A percentile compares a stretch with the other conserved stretches of the same genome.
Evolutionary conservation across 1,140 invertebrate genomes (phyloP).

Genomic region (Arctopsyche grandis): DNA sequence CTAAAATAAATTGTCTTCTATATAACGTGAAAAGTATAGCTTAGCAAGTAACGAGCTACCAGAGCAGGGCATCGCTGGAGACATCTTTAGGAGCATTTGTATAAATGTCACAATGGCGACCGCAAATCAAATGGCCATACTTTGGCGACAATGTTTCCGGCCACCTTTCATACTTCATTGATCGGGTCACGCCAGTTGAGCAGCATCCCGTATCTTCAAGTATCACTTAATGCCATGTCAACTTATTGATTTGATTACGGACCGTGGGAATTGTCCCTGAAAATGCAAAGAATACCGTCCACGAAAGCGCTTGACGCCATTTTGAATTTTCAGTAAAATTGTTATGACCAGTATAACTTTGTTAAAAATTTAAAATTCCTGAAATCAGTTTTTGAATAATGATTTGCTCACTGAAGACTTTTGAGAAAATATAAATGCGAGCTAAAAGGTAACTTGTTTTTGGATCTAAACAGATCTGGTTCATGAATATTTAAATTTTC

Average conservation of each 20-base stretch:
- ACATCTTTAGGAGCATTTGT: no score
- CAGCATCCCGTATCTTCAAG: slow-evolving; percentile 19
- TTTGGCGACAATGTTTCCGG: slow-evolving; percentile 25
- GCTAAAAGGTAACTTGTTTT: no score
- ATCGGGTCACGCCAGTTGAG: slow-evolving; percentile 5
- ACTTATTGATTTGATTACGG: slow-evolving; percentile 30
- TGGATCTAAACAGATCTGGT: no score
- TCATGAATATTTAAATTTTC: no score
- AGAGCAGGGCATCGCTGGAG: no score
- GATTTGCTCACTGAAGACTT: no score
- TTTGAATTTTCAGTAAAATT: not conserved
- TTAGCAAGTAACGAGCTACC: no score
- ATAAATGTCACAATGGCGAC: not conserved
- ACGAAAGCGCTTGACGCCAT: not conserved
- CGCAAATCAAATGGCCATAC: slow-evolving; percentile 19
- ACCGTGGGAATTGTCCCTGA: slow-evolving; percentile 18
- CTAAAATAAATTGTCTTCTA: no score
- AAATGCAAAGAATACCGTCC: not conserved
- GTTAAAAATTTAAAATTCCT: not conserved
- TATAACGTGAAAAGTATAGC: no score
- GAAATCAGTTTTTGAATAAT: no score
- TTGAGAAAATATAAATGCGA: no score
- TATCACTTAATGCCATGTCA: slow-evolving; percentile 32
- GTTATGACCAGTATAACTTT: not conserved
- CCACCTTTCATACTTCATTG: slow-evolving; percentile 34